Evolutionary conservation across 1,140 invertebrate genomes (phyloP), one percentile per base, ranked within the genome.

Genomic region (Aethina tumida): DNA sequence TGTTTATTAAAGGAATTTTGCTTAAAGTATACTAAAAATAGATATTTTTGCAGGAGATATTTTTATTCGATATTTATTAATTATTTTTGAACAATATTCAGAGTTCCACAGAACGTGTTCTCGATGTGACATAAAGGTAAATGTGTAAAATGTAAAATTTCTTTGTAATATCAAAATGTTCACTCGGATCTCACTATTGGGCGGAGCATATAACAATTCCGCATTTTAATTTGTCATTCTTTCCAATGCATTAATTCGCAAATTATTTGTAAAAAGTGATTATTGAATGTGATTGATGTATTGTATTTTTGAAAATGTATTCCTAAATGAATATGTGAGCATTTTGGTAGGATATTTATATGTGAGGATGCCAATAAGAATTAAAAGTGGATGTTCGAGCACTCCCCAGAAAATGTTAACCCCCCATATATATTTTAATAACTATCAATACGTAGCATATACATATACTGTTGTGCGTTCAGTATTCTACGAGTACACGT

Each of bases 401-500:
- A 42, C 44, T 48, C 47, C 42, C 45, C 36, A n/a, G 26, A 47
- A 43, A 41, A 41, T 44, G 50, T 49, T 50, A 43, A 42, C 35
- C 43, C 53, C 51, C 46, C 47, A 49, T 51, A 55, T 49, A 51
- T 53, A 58, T 55, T 52, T 53, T 47, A 53, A 49, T 55, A 49
- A 43, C 42, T 47, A 56, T 45, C 31, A 41, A 56, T 56, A 53
- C 44, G 52, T 58, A 55, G 52, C 49, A 45, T 48, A 37, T 35
- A 46, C 39, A 41, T 46, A 29, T 47, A 28, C 40, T 39, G 47
- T 55, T 53, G 53, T 48, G 52, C 53, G 37, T 37, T 53, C 56
- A 55, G 55, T 59, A 60, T 60, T 59, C 59, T 61, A 61, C 55
- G 57, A 61, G 53, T 59, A 59, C 59, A 61, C 57, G 59, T 61